Evolutionary conservation across 2,113 vertebrate genomes (phyloP), one percentile per base, ranked within the genome.

Genomic region (Phaethornis superciliosus): DNA sequence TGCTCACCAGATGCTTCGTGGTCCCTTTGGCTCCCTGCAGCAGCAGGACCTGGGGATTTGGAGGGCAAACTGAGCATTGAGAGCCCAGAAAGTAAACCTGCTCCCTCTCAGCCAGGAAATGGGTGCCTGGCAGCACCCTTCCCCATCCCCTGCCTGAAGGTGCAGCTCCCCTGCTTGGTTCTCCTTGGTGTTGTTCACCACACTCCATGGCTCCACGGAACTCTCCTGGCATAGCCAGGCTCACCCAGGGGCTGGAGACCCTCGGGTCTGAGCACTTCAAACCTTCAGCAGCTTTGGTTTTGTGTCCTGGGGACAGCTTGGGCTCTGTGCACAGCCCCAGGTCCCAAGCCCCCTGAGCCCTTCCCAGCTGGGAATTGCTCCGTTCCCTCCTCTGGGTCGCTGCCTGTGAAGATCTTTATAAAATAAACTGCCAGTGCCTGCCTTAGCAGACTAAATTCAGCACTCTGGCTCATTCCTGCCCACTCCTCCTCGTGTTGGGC

Each of bases 391-490:
- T 70, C 87, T 83, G 49, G 10, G 70, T 64, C 3, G 62, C 93
- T 85, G 82, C 49, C 70, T 94, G 81, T 87, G 79, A 94, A 94
- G 93, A 92, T 96, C 96, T 96, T 96, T 96, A 96, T 96, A 97
- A 90, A 63, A 89, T 40, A 47, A 9, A 9, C 46, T 47, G 1
- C 9, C 14, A n/a, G 82, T 0, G 51, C 80, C 72, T 40, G 74
- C 85, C 75, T 67, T 51, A 88, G 89, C 90, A 89, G 81, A 24
- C 49, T 5, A 86, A 58, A 84, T 90, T 52, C 51, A 47, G 92
- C 4, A 22, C 65, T 60, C 90, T 3, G 35, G 69, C 88, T 94
- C 62, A 0, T 62, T 80, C 65, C 92, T 77, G 81, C 59, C 77
- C 89, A 79, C 74, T 88, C 58, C 60, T 78, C 74, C 59, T 55